These are phyloP conservation scores for Pyrrhia umbra DNA, from an alignment of 2,888 invertebrate species.

Conservation along the genomic window DNA sequence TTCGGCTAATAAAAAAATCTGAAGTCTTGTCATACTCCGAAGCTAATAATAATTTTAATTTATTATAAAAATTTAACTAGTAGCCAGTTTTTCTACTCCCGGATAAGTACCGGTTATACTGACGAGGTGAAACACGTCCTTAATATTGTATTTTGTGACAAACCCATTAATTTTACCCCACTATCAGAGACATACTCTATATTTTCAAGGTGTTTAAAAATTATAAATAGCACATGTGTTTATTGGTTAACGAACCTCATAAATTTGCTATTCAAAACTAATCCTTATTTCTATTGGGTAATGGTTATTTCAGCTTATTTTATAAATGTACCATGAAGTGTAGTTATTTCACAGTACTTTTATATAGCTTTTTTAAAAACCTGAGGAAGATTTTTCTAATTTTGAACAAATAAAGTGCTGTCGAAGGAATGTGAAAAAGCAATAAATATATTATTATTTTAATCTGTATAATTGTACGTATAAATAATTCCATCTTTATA, in stretches of 20 bases:
- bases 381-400: too few species aligned
- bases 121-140: too few species aligned
- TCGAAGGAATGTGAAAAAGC: neutral
- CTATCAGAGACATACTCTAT: neutral
- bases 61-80: too few species aligned
- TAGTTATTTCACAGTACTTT: neutral
- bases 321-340: neutral
- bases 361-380: neutral
- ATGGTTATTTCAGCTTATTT: neutral
- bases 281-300: neutral
- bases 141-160: too few species aligned
- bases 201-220: neutral
- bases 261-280: neutral
- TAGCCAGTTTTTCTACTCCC: too few species aligned
- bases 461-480: too few species aligned
- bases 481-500: neutral
- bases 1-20: too few species aligned
- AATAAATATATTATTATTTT: neutral
- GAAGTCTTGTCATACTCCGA: too few species aligned
- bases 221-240: neutral
- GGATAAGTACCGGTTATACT: too few species aligned
- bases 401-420: neutral
- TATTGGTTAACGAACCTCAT: neutral
- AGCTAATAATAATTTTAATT: too few species aligned
- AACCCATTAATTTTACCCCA: too few species aligned